Evolutionary conservation across 2,113 vertebrate genomes (phyloP).

Genomic region (Cairina moschata): DNA sequence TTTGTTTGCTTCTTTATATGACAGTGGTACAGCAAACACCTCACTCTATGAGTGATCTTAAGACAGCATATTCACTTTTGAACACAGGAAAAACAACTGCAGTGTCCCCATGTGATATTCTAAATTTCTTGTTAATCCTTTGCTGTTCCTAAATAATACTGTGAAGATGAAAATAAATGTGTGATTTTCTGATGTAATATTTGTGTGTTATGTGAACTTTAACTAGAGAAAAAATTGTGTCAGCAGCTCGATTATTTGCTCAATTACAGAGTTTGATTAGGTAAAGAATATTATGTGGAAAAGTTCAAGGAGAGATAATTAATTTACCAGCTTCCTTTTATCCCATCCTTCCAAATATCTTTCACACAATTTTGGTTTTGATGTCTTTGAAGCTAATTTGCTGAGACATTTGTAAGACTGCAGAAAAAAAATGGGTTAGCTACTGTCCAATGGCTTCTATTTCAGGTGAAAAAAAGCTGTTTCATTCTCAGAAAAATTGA

Average conservation of each 20-base stretch:
- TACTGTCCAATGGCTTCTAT: conserved; percentile 42
- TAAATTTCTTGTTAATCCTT: conserved; percentile 5
- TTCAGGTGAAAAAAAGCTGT: conserved; percentile 6
- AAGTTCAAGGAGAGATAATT: conserved; percentile 56
- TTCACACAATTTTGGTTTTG: conserved; percentile 32
- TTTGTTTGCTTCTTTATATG: neutral
- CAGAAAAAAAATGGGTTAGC: conserved; percentile 24
- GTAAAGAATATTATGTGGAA: neutral
- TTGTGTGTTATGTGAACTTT: neutral
- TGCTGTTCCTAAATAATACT: neutral
- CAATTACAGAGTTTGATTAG: conserved; percentile 1
- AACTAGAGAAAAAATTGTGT: neutral
- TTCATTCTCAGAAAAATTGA: conserved; percentile 16
- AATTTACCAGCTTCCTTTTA: conserved; percentile 46
- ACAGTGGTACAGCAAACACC: neutral
- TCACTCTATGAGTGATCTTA: neutral
- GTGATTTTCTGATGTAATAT: neutral
- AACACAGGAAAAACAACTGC: neutral
- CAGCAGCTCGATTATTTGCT: neutral
- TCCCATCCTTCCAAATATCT: neutral
- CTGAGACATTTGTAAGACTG: neutral
- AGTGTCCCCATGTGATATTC: neutral
- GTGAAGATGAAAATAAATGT: neutral
- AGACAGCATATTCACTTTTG: neutral
- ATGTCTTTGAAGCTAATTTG: conserved; percentile 42